Evolutionary conservation across 2,113 vertebrate genomes (phyloP).

Genomic region (Sorex fumeus): DNA sequence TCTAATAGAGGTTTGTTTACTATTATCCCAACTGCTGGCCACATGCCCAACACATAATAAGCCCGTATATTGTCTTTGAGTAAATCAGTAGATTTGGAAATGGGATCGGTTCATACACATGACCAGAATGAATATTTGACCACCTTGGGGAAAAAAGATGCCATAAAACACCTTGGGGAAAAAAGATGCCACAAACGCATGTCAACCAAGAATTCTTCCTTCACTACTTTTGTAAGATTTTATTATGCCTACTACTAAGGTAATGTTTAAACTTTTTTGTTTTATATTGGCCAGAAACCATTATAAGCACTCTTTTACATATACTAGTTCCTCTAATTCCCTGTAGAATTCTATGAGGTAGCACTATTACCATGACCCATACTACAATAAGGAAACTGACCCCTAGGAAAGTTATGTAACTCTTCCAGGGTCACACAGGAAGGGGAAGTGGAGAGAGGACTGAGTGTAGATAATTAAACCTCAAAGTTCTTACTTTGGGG

Average conservation of each 20-base stretch:
- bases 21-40: not conserved
- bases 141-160: not conserved
- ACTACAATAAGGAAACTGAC: slow-evolving; percentile 52
- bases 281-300: not conserved
- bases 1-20: not conserved
- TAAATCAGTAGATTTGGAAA: slow-evolving; percentile 46
- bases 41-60: not conserved
- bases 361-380: not conserved
- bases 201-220: slow-evolving; percentile 28
- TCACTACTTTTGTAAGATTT: slow-evolving; percentile 28
- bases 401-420: not conserved
- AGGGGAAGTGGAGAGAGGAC: not conserved
- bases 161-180: not conserved
- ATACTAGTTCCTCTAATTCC: slow-evolving; percentile 35
- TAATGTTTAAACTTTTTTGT: not conserved
- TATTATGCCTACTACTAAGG: not conserved
- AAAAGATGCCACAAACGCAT: not conserved
- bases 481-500: not conserved
- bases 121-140: not conserved
- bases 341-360: not conserved
- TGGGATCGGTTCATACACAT: not conserved
- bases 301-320: not conserved
- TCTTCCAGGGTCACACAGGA: slow-evolving; percentile 43
- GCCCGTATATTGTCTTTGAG: not conserved
- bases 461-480: slow-evolving; percentile 3